Conservation (phyloP, 2,888 invertebrate genomes). For the Cheilosia pagana region DNA sequence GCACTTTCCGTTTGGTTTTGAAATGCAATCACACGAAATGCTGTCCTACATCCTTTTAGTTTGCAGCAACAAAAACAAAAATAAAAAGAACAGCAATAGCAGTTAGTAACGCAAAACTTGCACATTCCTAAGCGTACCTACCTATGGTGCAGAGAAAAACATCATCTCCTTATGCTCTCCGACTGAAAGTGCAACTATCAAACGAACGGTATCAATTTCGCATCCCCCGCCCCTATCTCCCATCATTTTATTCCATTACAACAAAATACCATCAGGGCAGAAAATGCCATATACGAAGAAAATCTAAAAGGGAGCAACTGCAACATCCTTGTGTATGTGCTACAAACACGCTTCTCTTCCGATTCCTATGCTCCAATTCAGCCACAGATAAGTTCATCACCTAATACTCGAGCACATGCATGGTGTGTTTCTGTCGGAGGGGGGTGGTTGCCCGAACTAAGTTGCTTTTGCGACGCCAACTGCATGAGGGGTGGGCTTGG, state of each 20-base stretch:
- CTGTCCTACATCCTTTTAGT: slow-evolving; percentile 13
- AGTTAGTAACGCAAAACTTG: slow-evolving; percentile 4
- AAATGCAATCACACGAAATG: slow-evolving; percentile 36
- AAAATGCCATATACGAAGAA: slow-evolving; percentile 34
- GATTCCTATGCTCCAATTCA: slow-evolving; percentile 48
- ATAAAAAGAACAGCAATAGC: slow-evolving; percentile 13
- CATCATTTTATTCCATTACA: slow-evolving; percentile 50
- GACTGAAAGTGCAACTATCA: slow-evolving; percentile 1
- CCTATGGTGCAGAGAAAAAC: background rate
- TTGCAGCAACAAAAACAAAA: background rate
- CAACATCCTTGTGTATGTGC: slow-evolving; percentile 43
- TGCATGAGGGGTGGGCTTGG: slow-evolving; percentile 32
- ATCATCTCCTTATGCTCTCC: background rate
- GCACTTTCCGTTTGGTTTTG: slow-evolving; percentile 26
- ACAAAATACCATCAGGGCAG: slow-evolving; percentile 53
- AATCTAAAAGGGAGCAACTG: slow-evolving; percentile 57
- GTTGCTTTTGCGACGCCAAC: slow-evolving; percentile 37
- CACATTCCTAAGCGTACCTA: slow-evolving; percentile 7
- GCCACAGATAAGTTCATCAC: slow-evolving; percentile 70
- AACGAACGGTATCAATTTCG: slow-evolving; percentile 48
- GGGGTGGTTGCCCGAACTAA: slow-evolving; percentile 24
- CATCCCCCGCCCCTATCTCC: slow-evolving; percentile 11
- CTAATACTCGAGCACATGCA: slow-evolving; percentile 57
- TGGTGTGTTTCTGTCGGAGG: background rate
- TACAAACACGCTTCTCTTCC: slow-evolving; percentile 50